Evolutionary conservation across 2,113 vertebrate genomes (phyloP).

Genomic region (Petromus typicus): DNA sequence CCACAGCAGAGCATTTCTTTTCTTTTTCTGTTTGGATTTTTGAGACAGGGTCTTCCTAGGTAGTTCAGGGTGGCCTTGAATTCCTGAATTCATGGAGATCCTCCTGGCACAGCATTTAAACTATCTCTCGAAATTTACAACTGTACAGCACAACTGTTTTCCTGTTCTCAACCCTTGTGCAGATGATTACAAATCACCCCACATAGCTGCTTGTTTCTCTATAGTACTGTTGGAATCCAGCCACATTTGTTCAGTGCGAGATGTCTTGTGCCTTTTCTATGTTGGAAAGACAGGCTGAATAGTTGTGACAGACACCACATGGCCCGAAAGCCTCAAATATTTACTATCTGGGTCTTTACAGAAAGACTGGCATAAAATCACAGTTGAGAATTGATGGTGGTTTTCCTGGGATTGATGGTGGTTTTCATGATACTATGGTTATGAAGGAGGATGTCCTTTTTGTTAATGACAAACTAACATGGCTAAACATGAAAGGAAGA

Average conservation of each 20-base stretch:
- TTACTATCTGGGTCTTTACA: background rate
- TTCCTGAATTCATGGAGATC: background rate
- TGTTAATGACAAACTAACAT: background rate
- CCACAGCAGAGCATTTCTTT: background rate
- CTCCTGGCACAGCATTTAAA: background rate
- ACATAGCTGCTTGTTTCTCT: background rate
- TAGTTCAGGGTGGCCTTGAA: background rate
- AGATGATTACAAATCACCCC: background rate
- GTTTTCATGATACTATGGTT: background rate
- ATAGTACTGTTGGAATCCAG: background rate
- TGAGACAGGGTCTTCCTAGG: background rate
- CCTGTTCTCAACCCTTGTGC: background rate
- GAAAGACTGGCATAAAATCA: background rate
- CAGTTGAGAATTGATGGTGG: background rate
- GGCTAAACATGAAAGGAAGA: background rate
- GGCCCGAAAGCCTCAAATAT: background rate
- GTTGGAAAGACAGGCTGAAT: background rate
- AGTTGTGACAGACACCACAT: background rate
- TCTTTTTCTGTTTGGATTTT: background rate
- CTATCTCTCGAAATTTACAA: background rate
- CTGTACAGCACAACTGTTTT: background rate
- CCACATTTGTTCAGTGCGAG: fast-evolving
- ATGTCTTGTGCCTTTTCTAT: background rate
- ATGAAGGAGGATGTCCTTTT: background rate
- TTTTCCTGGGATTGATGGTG: background rate